A percentile compares a stretch with the other conserved stretches of the same genome.
phyloP scores from a whole-genome alignment of 2,888 invertebrate genomes.

The Arrhopalites spinosus region DNA sequence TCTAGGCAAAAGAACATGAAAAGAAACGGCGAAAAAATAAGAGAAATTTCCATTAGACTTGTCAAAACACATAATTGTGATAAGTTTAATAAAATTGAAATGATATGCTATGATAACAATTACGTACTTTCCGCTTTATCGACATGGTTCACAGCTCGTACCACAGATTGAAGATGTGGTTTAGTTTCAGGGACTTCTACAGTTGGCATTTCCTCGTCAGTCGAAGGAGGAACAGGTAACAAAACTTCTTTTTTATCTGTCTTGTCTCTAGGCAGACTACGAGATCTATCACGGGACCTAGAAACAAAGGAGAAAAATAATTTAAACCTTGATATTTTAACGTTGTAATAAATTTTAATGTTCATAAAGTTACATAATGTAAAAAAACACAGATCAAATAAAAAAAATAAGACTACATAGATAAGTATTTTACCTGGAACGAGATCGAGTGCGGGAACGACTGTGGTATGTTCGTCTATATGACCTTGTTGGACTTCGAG shows the following conservation, averaged over 20 bases:
- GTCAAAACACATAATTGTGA: too few relatives aligned
- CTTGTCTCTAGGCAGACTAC: constrained; percentile 36
- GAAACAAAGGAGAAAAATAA: too few relatives aligned
- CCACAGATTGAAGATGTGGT: constrained; percentile 35
- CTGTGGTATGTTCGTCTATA: constrained; percentile 49
- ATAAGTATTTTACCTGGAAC: too few relatives aligned
- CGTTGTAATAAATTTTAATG: too few relatives aligned
- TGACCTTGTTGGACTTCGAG: constrained; percentile 46
- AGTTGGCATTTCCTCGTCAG: constrained; percentile 5
- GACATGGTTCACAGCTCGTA: constrained; percentile 30
- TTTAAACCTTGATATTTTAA: too few relatives aligned
- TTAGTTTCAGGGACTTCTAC: constrained; percentile 24
- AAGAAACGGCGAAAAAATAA: too few relatives aligned
- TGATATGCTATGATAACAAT: background rate
- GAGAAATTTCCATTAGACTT: too few relatives aligned
- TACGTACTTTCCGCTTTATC: constrained; percentile 31
- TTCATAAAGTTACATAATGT: too few relatives aligned
- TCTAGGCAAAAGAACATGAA: constrained; percentile 27
- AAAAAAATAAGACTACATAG: too few relatives aligned
- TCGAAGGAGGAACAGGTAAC: background rate
- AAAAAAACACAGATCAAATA: too few relatives aligned
- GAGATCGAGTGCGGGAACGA: constrained; percentile 50
- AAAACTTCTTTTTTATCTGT: constrained; percentile 23
- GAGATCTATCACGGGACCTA: constrained; percentile 43
- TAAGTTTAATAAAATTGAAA: background rate